phyloP scores from a whole-genome alignment of 2,797 vertebrate species.

The Sebastes taczanowskii region DNA sequence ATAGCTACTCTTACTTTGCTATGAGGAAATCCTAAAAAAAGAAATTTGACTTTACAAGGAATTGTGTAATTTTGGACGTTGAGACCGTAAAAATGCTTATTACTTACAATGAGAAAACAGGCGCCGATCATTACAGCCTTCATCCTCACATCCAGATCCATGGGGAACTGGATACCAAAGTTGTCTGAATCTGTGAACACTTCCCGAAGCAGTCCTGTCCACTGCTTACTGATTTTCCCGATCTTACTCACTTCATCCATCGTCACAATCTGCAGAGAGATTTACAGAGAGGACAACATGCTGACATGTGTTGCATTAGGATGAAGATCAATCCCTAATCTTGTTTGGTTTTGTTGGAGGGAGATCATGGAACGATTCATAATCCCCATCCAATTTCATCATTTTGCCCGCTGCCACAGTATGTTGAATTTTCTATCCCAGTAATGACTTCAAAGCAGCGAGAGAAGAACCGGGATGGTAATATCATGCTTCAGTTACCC shows the following conservation, averaged over 20 bases:
- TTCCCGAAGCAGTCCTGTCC: slow-evolving; percentile 94
- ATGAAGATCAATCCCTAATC: slow-evolving; percentile 3
- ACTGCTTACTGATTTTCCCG: slow-evolving; percentile 98
- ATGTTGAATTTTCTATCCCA: slow-evolving; percentile 7
- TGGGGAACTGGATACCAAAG: slow-evolving; percentile 95
- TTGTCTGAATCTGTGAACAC: slow-evolving; percentile 94
- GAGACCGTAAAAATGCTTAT: background rate
- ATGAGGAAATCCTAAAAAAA: background rate
- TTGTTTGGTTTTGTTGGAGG: slow-evolving; percentile 31
- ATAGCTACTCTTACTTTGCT: slow-evolving; percentile 2
- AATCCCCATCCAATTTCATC: slow-evolving; percentile 12
- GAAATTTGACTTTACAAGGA: background rate
- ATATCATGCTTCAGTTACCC: slow-evolving; percentile 56
- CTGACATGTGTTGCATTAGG: slow-evolving; percentile 22
- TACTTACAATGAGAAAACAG: slow-evolving; percentile 97
- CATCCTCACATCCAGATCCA: slow-evolving; percentile 93
- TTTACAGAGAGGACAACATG: slow-evolving; percentile 20
- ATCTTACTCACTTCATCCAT: slow-evolving; percentile 91
- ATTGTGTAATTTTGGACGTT: background rate
- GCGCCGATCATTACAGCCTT: slow-evolving; percentile 96
- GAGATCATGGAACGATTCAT: slow-evolving; percentile 13
- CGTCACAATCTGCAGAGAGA: slow-evolving; percentile 86
- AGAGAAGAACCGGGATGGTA: slow-evolving; percentile 7
- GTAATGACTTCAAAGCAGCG: slow-evolving; percentile 54
- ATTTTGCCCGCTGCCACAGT: slow-evolving; percentile 8